Evolutionary conservation across 2,797 vertebrate genomes (phyloP).

Genomic region (Etheostoma perlongum): DNA sequence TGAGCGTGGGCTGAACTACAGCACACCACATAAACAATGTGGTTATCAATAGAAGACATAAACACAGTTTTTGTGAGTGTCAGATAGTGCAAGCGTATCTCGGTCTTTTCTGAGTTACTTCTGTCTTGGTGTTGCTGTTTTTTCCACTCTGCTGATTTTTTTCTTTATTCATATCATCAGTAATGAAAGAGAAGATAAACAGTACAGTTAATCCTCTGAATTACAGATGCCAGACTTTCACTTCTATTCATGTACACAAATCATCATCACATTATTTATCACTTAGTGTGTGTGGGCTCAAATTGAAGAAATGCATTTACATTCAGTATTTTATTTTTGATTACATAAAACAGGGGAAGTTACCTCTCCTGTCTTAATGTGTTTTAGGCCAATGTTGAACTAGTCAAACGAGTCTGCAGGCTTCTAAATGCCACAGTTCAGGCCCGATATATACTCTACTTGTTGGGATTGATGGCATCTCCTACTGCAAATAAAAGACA

Average conservation of each 20-base stretch:
- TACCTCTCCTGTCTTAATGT: not conserved
- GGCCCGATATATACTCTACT: not conserved
- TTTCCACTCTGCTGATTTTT: not conserved
- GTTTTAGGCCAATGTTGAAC: not conserved
- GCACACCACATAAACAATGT: slow-evolving; percentile 53
- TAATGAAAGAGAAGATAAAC: not conserved
- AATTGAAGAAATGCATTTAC: not conserved
- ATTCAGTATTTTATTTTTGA: slow-evolving; percentile 5
- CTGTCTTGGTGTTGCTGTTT: not conserved
- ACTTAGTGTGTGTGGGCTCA: not conserved
- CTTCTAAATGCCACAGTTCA: not conserved
- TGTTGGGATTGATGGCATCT: not conserved
- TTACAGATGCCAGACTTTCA: not conserved
- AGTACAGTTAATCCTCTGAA: not conserved
- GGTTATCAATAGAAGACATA: slow-evolving; percentile 33
- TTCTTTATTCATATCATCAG: not conserved
- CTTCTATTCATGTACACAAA: not conserved
- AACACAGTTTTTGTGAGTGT: slow-evolving; percentile 14
- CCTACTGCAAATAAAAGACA: not conserved
- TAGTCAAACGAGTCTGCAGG: not conserved
- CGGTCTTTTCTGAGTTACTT: not conserved
- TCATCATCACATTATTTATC: not conserved
- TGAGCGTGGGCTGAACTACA: slow-evolving; percentile 66
- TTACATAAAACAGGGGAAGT: not conserved
- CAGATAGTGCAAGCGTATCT: slow-evolving; percentile 30